Evolutionary conservation across 2,113 vertebrate genomes (phyloP), one percentile per base, ranked within the genome.

Genomic region (Bubo blakistoni): DNA sequence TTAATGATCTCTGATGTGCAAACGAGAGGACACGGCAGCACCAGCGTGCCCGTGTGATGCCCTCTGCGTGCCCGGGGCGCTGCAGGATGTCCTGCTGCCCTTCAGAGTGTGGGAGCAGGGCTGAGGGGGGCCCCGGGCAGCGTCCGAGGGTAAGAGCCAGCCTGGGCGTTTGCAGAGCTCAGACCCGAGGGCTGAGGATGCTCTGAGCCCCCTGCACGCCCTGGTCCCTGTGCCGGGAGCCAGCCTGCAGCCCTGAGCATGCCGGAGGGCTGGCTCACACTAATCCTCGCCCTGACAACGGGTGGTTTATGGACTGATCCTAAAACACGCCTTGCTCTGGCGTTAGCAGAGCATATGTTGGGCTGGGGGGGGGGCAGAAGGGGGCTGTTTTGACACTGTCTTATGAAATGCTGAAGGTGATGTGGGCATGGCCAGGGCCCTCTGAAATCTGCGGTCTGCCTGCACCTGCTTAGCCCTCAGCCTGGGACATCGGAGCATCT

Each of bases 51-150:
- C 15, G 7, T 29, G 86, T 4, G 7, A 3, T 58, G 88, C 82
- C 88, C 85, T 76, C 71, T 90, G 85, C 8, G 1, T 80, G 72
- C 57, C 49, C 1, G 0, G 20, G 7, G 36, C 32, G 66, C 88
- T 76, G 92, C 66, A 7, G 11, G 13, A 5, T 25, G 47, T 24
- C 81, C 92, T 0, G 2, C 44, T 81, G 90, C 78, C 92, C 92
- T 79, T 46, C 90, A 51, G 47, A 0, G 0, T 0, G 0, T 3
- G 58, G 34, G 11, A 78, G 14, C 0, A 0, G 89, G 47, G 24
- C 70, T 34, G 52, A 57, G 27, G 42, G 52, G 21, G 57, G 3
- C 15, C 32, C 18, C 0, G 3, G 51, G 22, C 40, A 17, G 26
- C 19, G 32, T 3, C 61, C 0, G 5, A 71, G 52, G 73, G 85